These are phyloP conservation scores for Trichomycterus rosablanca DNA, from an alignment of 2,113 vertebrate genomes.

Conservation along the genomic window DNA sequence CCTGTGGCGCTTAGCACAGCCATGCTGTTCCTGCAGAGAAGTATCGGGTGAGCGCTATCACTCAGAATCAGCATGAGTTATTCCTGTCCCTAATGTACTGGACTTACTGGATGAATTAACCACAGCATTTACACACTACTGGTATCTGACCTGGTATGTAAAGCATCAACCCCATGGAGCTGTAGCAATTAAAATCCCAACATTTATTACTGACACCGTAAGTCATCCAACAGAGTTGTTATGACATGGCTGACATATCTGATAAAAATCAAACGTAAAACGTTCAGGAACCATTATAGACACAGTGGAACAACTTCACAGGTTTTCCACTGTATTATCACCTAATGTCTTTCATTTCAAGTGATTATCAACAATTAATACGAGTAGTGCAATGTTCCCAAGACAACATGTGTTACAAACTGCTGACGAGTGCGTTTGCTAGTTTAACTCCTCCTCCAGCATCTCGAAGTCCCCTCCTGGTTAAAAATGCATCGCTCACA, in stretches of 20 bases:
- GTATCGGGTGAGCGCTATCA: slow-evolving; percentile 26
- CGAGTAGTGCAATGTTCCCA: background rate
- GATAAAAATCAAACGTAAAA: background rate
- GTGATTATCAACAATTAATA: background rate
- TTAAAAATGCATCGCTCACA: slow-evolving; percentile 28
- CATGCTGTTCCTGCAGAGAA: background rate
- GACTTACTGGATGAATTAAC: slow-evolving; percentile 5
- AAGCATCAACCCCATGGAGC: background rate
- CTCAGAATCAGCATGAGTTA: slow-evolving; percentile 30
- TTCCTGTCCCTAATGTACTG: slow-evolving; percentile 25
- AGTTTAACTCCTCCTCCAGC: slow-evolving; percentile 32
- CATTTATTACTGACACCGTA: too few species aligned
- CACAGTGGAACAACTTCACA: too few species aligned
- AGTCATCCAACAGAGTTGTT: background rate
- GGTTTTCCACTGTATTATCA: too few species aligned
- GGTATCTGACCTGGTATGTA: slow-evolving; percentile 1
- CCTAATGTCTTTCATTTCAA: too few species aligned
- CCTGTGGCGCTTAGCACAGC: slow-evolving; percentile 8
- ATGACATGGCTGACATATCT: background rate
- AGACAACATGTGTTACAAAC: slow-evolving; percentile 21
- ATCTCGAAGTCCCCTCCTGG: slow-evolving; percentile 12
- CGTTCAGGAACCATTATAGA: too few species aligned
- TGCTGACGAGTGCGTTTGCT: slow-evolving; percentile 13
- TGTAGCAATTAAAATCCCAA: background rate
- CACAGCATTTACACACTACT: background rate